Conservation (phyloP, 2,797 vertebrate genomes). For the Chanos chanos region DNA sequence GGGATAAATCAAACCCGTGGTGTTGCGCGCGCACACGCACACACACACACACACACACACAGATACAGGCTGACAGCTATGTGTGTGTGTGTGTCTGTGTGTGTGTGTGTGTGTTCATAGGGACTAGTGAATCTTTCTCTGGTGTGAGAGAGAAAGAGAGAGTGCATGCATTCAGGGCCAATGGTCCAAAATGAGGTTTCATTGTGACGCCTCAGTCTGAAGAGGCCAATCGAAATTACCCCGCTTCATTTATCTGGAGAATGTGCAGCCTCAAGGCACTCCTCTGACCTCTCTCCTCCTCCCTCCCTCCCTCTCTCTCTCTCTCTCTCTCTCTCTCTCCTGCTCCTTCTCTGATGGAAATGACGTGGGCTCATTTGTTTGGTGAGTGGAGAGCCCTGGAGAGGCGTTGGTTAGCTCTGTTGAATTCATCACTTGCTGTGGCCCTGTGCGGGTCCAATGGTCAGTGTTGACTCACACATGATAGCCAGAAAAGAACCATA, state of each 20-base stretch:
- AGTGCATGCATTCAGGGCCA: conserved; percentile 27
- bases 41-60: too few relatives aligned
- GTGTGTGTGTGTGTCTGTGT: conserved; percentile 5
- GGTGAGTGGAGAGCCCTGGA: conserved; percentile 33
- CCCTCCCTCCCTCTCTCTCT: not conserved
- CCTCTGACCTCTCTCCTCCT: conserved; percentile 16
- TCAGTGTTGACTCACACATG: conserved; percentile 40
- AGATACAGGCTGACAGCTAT: too few relatives aligned
- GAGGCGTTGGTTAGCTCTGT: conserved; percentile 37
- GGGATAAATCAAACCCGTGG: conserved; percentile 49
- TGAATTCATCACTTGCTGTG: conserved; percentile 21
- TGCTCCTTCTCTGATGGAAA: conserved; percentile 22
- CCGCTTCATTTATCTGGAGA: conserved; percentile 54
- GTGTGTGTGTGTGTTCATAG: not conserved
- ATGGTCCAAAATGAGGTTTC: conserved; percentile 28
- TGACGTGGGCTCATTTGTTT: conserved; percentile 38
- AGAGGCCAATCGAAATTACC: conserved; percentile 50
- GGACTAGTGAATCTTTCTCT: not conserved
- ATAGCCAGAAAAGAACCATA: too few relatives aligned
- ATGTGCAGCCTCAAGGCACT: conserved; percentile 39
- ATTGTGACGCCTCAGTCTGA: conserved; percentile 34
- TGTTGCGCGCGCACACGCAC: too few relatives aligned
- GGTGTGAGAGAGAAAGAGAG: not conserved
- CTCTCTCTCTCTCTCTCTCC: not conserved
- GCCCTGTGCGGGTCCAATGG: conserved; percentile 5